Base-by-base conservation (phyloP, 2,113 vertebrate genomes). In the Toxotes chatareus region DNA sequence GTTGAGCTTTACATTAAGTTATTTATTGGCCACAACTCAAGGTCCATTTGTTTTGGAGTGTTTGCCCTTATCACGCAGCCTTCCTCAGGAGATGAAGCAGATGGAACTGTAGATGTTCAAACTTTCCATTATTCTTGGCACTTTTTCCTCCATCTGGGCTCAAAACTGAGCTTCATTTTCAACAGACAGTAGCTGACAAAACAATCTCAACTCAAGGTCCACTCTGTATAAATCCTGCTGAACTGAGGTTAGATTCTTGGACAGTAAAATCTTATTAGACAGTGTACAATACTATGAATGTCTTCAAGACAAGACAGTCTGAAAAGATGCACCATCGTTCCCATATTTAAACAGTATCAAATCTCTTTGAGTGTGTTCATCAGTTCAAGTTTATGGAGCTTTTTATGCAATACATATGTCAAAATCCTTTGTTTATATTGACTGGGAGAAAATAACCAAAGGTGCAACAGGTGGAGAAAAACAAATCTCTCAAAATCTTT, bases 401-500 rank as follows among this genome's bases (percentile, higher is more conserved):
- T n/a, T 60, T 12, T 19, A 34, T 64, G 14, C 32, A 23, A 31
- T 63, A 34, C 11, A 49, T 27, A 27, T 19, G 7, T 57, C 49
- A 13, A 46, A 44, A 4, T 14, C 9, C 1, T 57, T n/a, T 56
- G 32, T 74, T 61, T 57, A 19, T 19, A 31, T 46, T 62, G n/a
- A 11, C 44, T 40, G 1, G 31, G n/a, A 56, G 3, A 59, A 80
- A 80, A 75, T 27, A 31, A 32, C 27, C 56, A 60, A 44, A 61
- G 46, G 0, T 77, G 13, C 66, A 19, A 19, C 17, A 51, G 21
- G 42, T 60, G 11, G 21, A 76, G 34, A 57, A 68, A 63, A 27
- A 0, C 14, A 31, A 17, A 64, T 53, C 36, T 42, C 38, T 61
- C 9, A 38, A 36, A 66, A 47, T 57, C 46, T 57, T 46, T 27